Evolutionary conservation across 2,888 invertebrate genomes (phyloP), one percentile per base, ranked within the genome.

Genomic region (Holacanthella duospinosa): DNA sequence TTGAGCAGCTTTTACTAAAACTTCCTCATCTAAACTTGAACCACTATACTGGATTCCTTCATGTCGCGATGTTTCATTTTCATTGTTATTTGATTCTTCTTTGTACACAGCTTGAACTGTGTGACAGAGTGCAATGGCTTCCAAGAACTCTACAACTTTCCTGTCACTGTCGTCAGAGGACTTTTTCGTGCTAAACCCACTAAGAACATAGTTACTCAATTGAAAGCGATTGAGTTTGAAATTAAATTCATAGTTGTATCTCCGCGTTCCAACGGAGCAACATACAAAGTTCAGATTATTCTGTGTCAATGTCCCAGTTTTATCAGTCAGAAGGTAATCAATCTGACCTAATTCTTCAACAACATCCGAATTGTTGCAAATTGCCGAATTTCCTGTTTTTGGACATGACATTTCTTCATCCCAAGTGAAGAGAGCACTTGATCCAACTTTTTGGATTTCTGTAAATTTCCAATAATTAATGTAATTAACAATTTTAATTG

Each of bases 21-120:
- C 92, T 73, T 93, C 93, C 76, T 94, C 94, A 77, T 95, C 94
- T 0, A 94, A 93, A 74, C 93, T 93, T 27, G 90, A 87, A 6
- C 89, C 89, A 78, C 89, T 86, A 73, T 85, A 86, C 56, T 66
- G 55, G 1, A 60, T 21, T 62, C 57, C 1, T 62, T 24, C 12
- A 19, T 43, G 29, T 36, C 29, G n/a, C 21, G 56, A 25, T 27
- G 28, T n/a, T 16, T 4, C n/a, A n/a, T n/a, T n/a, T n/a, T n/a
- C n/a, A n/a, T n/a, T n/a, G n/a, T n/a, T n/a, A n/a, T n/a, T n/a
- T 6, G 16, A 43, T 61, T 58, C 19, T 57, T 65, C 29, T n/a
- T 28, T 64, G 36, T 78, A 74, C 56, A 74, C 79, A 74, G 86
- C 82, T 78, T 86, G 86, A 0, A 89, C 88, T 0, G 86, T 84